These are phyloP conservation scores for Solenopsis invicta DNA, from an alignment of 1,140 invertebrate species.

Conservation along the genomic window DNA sequence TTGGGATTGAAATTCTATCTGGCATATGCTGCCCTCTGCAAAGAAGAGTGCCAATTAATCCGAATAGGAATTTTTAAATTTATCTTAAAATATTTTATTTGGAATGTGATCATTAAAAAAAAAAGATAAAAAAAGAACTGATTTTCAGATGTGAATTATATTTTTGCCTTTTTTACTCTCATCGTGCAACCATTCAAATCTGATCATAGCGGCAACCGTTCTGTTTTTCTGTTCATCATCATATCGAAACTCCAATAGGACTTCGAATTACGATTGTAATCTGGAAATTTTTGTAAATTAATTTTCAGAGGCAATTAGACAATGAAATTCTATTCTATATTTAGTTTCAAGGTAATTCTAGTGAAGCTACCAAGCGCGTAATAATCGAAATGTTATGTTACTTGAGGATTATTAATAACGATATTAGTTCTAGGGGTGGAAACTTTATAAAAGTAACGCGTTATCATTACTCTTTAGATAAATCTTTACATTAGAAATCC, in stretches of 20 bases:
- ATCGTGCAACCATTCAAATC: not conserved
- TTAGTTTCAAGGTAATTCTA: not conserved
- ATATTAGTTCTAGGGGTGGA: too few species aligned
- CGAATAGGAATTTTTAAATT: not conserved
- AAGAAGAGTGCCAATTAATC: not conserved
- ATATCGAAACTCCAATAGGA: not conserved
- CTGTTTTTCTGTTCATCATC: not conserved
- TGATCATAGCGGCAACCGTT: not conserved
- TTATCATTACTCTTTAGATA: too few species aligned
- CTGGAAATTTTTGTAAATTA: not conserved
- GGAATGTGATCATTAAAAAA: not conserved
- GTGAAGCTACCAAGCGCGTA: not conserved
- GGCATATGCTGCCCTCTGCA: conserved; percentile 29
- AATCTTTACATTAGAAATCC: too few species aligned
- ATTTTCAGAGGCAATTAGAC: not conserved
- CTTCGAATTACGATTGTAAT: not conserved
- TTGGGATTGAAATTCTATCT: not conserved
- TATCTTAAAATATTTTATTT: not conserved
- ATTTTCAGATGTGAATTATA: not conserved
- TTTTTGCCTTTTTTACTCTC: not conserved
- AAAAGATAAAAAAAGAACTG: not conserved
- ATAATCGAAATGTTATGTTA: not conserved
- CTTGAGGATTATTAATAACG: not conserved
- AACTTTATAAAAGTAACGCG: too few species aligned
- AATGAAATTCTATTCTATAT: not conserved